Evolutionary conservation across 2,113 vertebrate genomes (phyloP).

Genomic region (Marcusenius ussheri): DNA sequence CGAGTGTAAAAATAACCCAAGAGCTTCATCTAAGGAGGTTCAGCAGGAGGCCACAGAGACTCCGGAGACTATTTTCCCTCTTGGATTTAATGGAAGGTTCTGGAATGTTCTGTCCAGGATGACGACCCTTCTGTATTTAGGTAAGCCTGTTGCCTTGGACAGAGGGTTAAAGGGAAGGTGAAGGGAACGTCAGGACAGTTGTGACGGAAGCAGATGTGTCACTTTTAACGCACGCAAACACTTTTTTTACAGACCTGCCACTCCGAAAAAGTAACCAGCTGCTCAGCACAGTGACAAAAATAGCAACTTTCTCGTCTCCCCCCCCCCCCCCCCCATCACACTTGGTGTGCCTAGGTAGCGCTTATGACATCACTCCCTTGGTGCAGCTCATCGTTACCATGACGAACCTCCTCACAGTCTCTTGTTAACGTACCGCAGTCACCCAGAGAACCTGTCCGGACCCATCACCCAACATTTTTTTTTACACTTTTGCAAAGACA

Average conservation of each 20-base stretch:
- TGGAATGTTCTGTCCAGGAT: neutral
- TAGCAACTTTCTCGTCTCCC: neutral
- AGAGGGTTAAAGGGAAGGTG: neutral
- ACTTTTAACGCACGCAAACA: neutral
- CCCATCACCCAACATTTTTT: neutral
- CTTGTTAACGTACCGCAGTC: neutral
- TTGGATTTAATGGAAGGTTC: neutral
- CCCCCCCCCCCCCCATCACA: neutral
- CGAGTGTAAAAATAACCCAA: neutral
- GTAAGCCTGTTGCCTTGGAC: neutral
- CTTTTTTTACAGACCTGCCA: neutral
- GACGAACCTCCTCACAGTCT: neutral
- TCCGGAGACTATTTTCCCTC: neutral
- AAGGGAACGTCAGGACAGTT: no score
- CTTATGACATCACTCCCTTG: neutral
- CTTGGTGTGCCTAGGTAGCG: neutral
- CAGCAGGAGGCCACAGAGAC: neutral
- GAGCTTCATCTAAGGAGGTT: neutral
- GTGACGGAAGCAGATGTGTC: neutral
- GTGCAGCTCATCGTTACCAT: neutral
- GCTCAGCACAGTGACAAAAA: neutral
- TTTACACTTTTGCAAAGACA: neutral
- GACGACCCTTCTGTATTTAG: neutral
- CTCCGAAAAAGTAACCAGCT: neutral
- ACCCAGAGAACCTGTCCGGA: neutral